phyloP scores from a whole-genome alignment of 1,140 invertebrate species.

The Amyelois transitella region DNA sequence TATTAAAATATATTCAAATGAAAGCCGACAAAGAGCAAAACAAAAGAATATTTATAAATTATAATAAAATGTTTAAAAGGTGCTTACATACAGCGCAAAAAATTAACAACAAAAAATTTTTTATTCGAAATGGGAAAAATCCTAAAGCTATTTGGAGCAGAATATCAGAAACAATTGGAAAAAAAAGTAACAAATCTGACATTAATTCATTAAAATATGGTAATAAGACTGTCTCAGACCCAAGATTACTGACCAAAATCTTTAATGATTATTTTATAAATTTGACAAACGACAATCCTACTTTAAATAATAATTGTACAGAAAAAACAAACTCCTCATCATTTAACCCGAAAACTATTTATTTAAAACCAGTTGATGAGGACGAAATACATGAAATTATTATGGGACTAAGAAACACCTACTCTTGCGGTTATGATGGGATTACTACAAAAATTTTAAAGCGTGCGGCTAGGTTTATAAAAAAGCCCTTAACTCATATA shows the following conservation, averaged over 20 bases:
- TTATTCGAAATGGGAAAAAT: neutral
- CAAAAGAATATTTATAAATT: neutral
- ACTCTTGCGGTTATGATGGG: neutral
- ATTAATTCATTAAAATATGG: slow-evolving; percentile 1
- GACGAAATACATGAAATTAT: neutral
- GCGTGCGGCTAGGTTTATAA: too few species aligned
- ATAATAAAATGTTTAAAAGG: neutral
- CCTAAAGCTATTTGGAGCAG: slow-evolving; percentile 1
- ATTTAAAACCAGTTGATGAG: neutral
- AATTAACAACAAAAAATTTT: neutral
- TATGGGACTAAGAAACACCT: neutral
- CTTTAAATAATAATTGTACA: neutral
- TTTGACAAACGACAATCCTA: neutral
- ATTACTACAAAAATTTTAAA: neutral
- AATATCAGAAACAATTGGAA: neutral
- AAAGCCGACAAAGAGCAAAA: neutral
- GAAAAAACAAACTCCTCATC: neutral
- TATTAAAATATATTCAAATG: neutral
- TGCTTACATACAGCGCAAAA: neutral
- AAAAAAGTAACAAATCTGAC: neutral
- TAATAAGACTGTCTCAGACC: neutral
- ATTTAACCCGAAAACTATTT: neutral
- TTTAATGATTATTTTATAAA: slow-evolving; percentile 5
- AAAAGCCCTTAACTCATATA: too few species aligned
- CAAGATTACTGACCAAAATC: neutral